Conservation (phyloP, 2,797 vertebrate species). For the Danio jaintianensis region DNA sequence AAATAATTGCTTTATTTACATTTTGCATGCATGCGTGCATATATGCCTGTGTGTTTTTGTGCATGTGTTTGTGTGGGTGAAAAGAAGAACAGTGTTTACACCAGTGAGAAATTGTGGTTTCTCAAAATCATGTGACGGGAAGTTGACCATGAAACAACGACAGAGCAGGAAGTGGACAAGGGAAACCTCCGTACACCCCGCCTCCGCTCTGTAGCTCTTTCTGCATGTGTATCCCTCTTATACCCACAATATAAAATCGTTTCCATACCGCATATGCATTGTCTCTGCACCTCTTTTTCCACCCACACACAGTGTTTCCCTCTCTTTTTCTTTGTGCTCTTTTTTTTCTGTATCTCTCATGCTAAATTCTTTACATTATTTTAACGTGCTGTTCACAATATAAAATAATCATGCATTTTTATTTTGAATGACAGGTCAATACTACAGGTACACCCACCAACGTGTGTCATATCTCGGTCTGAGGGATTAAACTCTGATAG, state of each 20-base stretch:
- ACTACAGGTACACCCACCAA: constrained; percentile 26
- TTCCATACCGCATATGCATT: constrained; percentile 56
- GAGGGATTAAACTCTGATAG: constrained; percentile 21
- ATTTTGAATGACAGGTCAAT: constrained; percentile 3
- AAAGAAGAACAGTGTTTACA: constrained; percentile 70
- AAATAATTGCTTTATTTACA: neutral
- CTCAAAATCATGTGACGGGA: constrained; percentile 80
- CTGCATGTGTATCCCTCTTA: constrained; percentile 47
- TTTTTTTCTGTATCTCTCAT: constrained; percentile 7
- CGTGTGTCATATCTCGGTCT: neutral
- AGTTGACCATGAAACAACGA: constrained; percentile 76
- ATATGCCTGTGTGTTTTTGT: constrained; percentile 31
- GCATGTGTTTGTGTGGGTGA: constrained; percentile 45
- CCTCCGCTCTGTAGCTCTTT: constrained; percentile 57
- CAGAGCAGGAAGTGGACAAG: constrained; percentile 75
- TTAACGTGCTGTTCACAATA: neutral
- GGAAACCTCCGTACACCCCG: constrained; percentile 79
- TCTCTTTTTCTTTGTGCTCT: constrained; percentile 18
- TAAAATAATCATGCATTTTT: neutral
- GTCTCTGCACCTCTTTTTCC: constrained; percentile 40
- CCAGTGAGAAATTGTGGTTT: constrained; percentile 71
- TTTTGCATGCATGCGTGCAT: constrained; percentile 30
- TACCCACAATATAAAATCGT: constrained; percentile 57
- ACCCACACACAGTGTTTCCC: constrained; percentile 57
- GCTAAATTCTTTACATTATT: neutral